phyloP scores from a whole-genome alignment of 1,140 invertebrate species.

The Drosophila melanogaster region DNA sequence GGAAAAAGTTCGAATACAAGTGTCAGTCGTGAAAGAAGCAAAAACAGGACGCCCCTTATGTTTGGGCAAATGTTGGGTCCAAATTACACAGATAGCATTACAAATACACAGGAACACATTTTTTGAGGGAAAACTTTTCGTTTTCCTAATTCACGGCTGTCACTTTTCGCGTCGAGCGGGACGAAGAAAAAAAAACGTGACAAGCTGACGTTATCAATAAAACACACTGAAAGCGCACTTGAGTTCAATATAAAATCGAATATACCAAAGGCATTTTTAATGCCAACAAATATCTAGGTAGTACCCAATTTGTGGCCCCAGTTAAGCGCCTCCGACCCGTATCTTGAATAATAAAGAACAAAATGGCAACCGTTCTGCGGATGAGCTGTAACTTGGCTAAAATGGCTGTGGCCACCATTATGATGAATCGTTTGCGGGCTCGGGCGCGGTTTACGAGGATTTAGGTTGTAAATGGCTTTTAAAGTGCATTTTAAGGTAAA shows the following conservation, averaged over 20 bases:
- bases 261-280: neutral
- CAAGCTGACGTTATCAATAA: constrained; percentile 29
- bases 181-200: constrained; percentile 26
- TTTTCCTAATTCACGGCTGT: constrained; percentile 17
- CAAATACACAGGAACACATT: neutral
- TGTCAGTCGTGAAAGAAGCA: constrained; percentile 6
- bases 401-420: neutral
- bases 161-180: constrained; percentile 14
- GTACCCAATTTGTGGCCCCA: neutral
- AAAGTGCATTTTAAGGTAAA: neutral
- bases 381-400: neutral
- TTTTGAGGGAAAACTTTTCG: constrained; percentile 11
- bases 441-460: neutral
- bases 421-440: neutral
- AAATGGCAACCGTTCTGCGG: neutral
- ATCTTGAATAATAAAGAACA: neutral
- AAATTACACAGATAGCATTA: neutral
- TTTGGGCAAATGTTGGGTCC: neutral
- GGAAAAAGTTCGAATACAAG: constrained; percentile 16
- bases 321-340: neutral
- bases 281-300: neutral
- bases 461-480: neutral
- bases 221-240: constrained; percentile 45
- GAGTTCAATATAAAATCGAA: constrained; percentile 26
- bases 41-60: neutral